Percentiles rank a stretch among this genome's conserved stretches.
These are phyloP conservation scores for Ptilonorhynchus violaceus DNA, from an alignment of 2,113 vertebrate genomes.

Conservation along the genomic window DNA sequence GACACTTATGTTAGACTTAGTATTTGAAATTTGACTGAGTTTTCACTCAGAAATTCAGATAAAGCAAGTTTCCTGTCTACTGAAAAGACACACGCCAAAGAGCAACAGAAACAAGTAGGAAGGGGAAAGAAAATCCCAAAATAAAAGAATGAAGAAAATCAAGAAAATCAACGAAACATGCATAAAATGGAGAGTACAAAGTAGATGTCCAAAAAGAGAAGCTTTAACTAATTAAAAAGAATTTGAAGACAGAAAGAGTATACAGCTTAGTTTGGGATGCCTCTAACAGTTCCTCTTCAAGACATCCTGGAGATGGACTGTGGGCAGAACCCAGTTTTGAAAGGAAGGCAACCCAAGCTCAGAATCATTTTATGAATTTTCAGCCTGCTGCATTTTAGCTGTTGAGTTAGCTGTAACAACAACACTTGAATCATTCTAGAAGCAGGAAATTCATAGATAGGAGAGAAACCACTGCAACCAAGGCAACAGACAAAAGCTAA, in stretches of 20 bases:
- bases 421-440: background rate
- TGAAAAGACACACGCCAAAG: background rate
- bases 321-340: background rate
- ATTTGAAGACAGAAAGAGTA: background rate
- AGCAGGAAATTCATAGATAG: background rate
- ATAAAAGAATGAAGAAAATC: background rate
- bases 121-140: background rate
- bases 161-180: background rate
- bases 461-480: slow-evolving; percentile 38
- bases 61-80: background rate
- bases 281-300: background rate
- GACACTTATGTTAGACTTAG: background rate
- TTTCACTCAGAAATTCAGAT: background rate
- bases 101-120: background rate
- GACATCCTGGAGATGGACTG: background rate
- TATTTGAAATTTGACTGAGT: background rate
- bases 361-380: background rate
- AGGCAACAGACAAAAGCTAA: slow-evolving; percentile 47
- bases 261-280: background rate
- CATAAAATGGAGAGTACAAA: background rate
- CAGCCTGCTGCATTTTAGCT: background rate
- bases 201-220: background rate
- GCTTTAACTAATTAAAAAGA: background rate
- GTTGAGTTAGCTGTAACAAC: background rate
- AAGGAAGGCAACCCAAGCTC: background rate